Evolutionary conservation across 2,888 invertebrate genomes (phyloP), one percentile per base, ranked within the genome.

Genomic region (Drosophila anomalata): DNA sequence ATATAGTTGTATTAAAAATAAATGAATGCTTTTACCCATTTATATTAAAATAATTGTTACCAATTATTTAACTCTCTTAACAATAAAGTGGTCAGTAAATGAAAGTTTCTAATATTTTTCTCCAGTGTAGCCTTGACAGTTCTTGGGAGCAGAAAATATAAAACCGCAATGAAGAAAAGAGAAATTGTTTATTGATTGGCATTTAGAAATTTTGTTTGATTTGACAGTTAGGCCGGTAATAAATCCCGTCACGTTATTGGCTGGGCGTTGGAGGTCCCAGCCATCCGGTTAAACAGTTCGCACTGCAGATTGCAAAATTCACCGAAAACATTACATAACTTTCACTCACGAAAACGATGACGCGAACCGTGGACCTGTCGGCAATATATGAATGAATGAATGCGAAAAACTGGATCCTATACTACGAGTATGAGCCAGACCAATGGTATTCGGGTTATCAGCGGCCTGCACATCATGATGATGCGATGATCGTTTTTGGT

Each of bases 131-230:
- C 61, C 63, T 57, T 79, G 86, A 83, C 88, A 75, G 77, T 67
- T 84, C 71, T 65, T 24, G 50, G 24, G 24, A 46, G 31, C 47
- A 26, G 52, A 58, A 44, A 72, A 39, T 22, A 9, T 60, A 53
- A 47, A 60, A 29, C 68, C 65, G 36, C 46, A 46, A 62, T 59
- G 76, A 77, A 39, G 42, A 79, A 77, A 83, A 87, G 88, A 89
- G 88, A 89, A 86, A 89, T 78, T 89, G 77, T 82, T 76, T 76
- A 78, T 86, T 62, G 89, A 86, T 89, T 86, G 88, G 78, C 88
- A 77, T 88, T 89, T 87, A 86, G 88, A 87, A 88, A 88, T 75
- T 79, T 65, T 48, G 71, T 77, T 73, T 79, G 71, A 81, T 74
- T 75, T 75, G 85, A 87, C 79, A 79, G 71, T 76, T 75, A 44